Base-by-base conservation (phyloP, 2,888 invertebrate species). In the Crioceris asparagi region DNA sequence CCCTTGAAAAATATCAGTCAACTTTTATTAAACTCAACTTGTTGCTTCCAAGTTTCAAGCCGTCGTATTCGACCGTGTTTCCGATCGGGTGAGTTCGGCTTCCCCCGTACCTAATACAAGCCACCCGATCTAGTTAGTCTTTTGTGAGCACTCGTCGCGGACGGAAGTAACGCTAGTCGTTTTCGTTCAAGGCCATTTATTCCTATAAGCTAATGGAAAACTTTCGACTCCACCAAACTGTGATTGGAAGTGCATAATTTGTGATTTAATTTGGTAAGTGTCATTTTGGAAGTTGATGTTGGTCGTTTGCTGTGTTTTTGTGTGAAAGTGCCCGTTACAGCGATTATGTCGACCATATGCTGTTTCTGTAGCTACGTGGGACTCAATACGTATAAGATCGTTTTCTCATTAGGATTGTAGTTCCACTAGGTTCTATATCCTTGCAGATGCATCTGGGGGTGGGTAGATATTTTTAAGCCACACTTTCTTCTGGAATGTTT, bases 1-100 rank as follows among this genome's bases (percentile, higher is more conserved):
- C 41, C 40, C 41, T 39, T 47, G 46, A 40, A 47, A 47, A 45
- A 45, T 47, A 47, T 46, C 43, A 43, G 44, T 47, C 45, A 32
- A 27, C n/a, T n/a, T n/a, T n/a, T n/a, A n/a, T n/a, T n/a, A n/a
- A n/a, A n/a, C n/a, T 25, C 25, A 46, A 46, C 47, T 47, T 47
- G 47, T 47, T 47, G 47, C 47, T 47, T 41, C 39, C n/a, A n/a
- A n/a, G n/a, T n/a, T n/a, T n/a, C n/a, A n/a, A n/a, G n/a, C n/a
- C n/a, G n/a, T 44, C 42, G 43, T 40, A 42, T 44, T 43, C 41
- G 37, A 42, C 40, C 42, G 43, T 39, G 34, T 41, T 38, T 33
- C 30, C 33, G 21, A 33, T 31, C 27, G 27, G 30, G 23, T 10
- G 25, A 25, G 18, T 39, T 42, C 39, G 39, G 36, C 33, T 11